These are phyloP conservation scores for Pungitius pungitius DNA, from an alignment of 2,113 vertebrate genomes.

Conservation along the genomic window DNA sequence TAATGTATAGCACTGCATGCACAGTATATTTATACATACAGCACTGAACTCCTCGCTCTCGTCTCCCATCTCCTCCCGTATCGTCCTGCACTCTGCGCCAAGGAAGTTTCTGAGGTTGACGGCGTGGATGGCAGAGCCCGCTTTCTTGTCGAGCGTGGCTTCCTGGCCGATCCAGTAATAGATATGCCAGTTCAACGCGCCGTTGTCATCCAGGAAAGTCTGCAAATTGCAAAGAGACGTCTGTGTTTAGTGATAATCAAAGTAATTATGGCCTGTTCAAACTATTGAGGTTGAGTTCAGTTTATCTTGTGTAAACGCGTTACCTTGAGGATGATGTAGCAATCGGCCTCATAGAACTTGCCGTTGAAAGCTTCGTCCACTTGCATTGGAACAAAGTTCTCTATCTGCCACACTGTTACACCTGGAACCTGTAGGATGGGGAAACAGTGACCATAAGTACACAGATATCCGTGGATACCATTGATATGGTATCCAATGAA, in stretches of 20 bases:
- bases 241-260: background rate
- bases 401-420: conserved; percentile 92
- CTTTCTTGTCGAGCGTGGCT: conserved; percentile 95
- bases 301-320: background rate
- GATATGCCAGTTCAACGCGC: conserved; percentile 92
- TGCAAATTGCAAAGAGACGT: conserved; percentile 48
- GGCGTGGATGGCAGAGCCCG: conserved; percentile 92
- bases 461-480: background rate
- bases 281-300: background rate
- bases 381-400: conserved; percentile 91
- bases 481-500: too few species aligned
- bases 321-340: conserved; percentile 98
- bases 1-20: background rate
- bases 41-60: conserved; percentile 96
- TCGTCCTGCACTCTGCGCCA: conserved; percentile 90
- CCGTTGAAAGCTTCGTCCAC: conserved; percentile 91
- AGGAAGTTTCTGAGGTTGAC: conserved; percentile 96
- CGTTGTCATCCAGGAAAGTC: conserved; percentile 92
- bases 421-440: conserved; percentile 80
- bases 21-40: conserved; percentile 72
- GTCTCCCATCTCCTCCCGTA: conserved; percentile 97
- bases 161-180: conserved; percentile 98
- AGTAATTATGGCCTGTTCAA: background rate
- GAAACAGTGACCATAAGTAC: background rate
- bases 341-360: conserved; percentile 97